Base-by-base conservation (phyloP, 2,113 vertebrate genomes). In the Plectropomus leopardus region DNA sequence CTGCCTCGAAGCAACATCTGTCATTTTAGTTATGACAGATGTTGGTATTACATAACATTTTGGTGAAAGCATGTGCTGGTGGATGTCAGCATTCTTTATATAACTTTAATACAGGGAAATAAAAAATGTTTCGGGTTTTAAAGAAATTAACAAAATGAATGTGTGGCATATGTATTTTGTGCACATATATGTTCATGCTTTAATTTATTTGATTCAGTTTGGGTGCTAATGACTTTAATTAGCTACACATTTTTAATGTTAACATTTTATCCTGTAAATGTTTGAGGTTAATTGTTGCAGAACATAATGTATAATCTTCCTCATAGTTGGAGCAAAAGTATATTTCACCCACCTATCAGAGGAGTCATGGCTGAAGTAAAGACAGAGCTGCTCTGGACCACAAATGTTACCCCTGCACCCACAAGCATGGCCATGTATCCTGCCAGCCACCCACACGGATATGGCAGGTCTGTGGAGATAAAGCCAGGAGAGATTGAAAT, bases 291-390 rank as follows among this genome's bases (percentile, higher is more conserved):
- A 36, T 57, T 14, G 14, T 36, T 11, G 21, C 17, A 44, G 23
- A 55, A 28, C n/a, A 17, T 4, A 13, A 17, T 4, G 26, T 28
- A 64, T 45, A 44, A 28, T 32, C 44, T 48, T 17, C 17, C 2
- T 59, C 42, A 17, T 14, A 28, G 7, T 68, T 26, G 16, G 4
- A 42, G 44, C 21, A 9, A 36, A 66, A 64, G 11, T 32, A 23
- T 16, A 26, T 34, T 15, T 53, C 40, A 86, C 91, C 84, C 67
- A 94, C 92, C 93, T 61, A 93, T 78, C 19, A 98, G 94, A 0
- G 97, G 97, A 7, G 97, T 98, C 85, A 98, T 96, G 78, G 97
- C 96, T 0, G 97, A 98, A 45, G 97, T 97, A 80, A 98, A 98
- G 73, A 98, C 96, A 4, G 96, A 98, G 71, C 97, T 98, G 88